Percentiles rank a stretch among this genome's conserved stretches.
Conservation (phyloP, 2,797 vertebrate species). For the Parauchenoglanis punctatus region DNA sequence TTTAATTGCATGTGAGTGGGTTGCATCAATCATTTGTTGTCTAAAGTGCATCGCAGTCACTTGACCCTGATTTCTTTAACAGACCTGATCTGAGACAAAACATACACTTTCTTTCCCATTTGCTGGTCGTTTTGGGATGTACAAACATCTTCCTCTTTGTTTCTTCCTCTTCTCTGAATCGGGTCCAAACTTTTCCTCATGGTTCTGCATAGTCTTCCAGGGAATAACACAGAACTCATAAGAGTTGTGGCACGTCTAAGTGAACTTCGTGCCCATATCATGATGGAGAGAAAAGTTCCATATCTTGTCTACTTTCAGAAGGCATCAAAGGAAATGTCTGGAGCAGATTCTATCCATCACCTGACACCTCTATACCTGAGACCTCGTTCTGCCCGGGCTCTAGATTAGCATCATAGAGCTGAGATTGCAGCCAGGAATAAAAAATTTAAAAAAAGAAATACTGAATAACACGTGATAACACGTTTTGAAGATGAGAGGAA, state of each 20-base stretch:
- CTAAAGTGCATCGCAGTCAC: conserved; percentile 28
- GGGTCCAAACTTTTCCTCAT: conserved; percentile 27
- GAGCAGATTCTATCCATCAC: conserved; percentile 38
- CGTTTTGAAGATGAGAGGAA: conserved; percentile 44
- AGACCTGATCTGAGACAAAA: conserved; percentile 44
- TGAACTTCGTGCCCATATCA: conserved; percentile 14
- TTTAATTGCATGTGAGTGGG: conserved; percentile 43
- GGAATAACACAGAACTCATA: conserved; percentile 53
- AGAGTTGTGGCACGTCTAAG: conserved; percentile 18
- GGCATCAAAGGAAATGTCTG: conserved; percentile 37
- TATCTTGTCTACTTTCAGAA: conserved; percentile 26
- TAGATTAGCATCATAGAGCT: conserved; percentile 49
- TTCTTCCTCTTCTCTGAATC: conserved; percentile 54
- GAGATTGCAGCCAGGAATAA: conserved; percentile 21
- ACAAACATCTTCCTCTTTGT: conserved; percentile 29
- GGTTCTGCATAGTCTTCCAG: conserved; percentile 59
- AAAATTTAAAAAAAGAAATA: conserved; percentile 6
- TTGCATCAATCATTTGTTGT: conserved; percentile 53
- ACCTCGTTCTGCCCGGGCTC: conserved; percentile 29
- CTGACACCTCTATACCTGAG: conserved; percentile 27
- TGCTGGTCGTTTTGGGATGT: neutral
- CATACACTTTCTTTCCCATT: conserved; percentile 29
- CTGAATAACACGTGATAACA: conserved; percentile 34
- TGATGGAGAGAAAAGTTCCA: conserved; percentile 13
- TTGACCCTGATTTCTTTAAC: conserved; percentile 53